phyloP scores from a whole-genome alignment of 2,888 invertebrate species.

The Eumerus sabulonum region DNA sequence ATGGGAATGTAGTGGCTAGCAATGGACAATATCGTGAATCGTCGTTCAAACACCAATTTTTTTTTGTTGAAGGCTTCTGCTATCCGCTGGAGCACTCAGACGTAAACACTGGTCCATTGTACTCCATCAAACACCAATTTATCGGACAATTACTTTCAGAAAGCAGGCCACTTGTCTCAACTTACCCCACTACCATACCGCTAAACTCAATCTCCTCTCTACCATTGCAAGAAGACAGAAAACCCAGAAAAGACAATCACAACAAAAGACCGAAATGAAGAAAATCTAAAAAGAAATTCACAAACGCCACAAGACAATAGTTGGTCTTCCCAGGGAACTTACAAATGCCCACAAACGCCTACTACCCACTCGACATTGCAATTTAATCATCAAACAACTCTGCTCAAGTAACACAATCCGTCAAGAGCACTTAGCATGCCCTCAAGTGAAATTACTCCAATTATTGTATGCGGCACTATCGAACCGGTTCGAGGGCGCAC shows the following conservation, averaged over 20 bases:
- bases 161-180: no score
- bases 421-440: conserved; percentile 63
- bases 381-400: conserved; percentile 52
- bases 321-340: conserved; percentile 19
- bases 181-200: no score
- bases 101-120: no score
- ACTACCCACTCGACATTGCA: conserved; percentile 47
- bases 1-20: no score
- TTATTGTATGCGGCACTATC: conserved; percentile 64
- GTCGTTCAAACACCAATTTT: no score
- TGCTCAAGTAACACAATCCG: conserved; percentile 59
- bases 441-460: conserved; percentile 65
- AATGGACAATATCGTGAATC: no score
- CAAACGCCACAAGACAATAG: conserved; percentile 33
- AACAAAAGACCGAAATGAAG: background rate
- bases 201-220: no score
- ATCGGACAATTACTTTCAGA: no score
- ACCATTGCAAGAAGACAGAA: no score
- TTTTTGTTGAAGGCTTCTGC: no score
- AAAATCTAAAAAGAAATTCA: conserved; percentile 1
- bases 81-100: no score
- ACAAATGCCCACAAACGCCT: conserved; percentile 32
- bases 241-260: conserved; percentile 5
- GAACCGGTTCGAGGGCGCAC: conserved; percentile 67
- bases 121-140: no score